These are phyloP conservation scores for Melitaea athalia DNA, from an alignment of 2,888 invertebrate species.

Conservation along the genomic window DNA sequence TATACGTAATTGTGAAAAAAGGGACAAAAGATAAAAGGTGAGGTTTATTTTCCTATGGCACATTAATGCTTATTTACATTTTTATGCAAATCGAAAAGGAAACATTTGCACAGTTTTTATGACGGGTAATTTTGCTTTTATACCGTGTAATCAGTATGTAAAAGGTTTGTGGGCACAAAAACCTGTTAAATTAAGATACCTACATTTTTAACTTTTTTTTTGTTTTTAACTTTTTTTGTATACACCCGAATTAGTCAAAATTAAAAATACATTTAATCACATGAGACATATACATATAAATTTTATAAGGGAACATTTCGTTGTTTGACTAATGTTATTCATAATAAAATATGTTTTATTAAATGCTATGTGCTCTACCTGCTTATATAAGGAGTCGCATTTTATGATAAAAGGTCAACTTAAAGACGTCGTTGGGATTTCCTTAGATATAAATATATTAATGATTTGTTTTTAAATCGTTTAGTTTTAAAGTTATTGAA, in stretches of 20 bases:
- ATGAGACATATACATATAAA: not conserved
- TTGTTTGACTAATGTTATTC: no score
- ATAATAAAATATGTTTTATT: no score
- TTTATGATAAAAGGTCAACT: no score
- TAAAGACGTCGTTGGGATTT: no score
- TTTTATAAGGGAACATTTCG: not conserved
- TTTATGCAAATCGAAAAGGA: constrained; percentile 13
- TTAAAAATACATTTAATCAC: not conserved
- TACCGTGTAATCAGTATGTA: constrained; percentile 8
- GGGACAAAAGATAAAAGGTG: not conserved
- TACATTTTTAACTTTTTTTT: not conserved
- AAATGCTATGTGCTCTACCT: no score
- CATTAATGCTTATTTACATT: constrained; percentile 3
- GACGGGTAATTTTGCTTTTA: not conserved
- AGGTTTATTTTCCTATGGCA: not conserved
- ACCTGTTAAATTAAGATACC: not conserved
- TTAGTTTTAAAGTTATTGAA: no score
- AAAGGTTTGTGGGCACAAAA: not conserved
- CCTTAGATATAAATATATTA: no score
- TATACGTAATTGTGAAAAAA: not conserved
- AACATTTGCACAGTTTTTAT: constrained; percentile 10
- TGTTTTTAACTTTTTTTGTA: no score
- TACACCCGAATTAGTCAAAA: not conserved
- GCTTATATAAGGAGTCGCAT: no score
- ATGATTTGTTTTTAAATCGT: no score